Base-by-base conservation (phyloP, 2,797 vertebrate species). In the Malurus leucopterus region DNA sequence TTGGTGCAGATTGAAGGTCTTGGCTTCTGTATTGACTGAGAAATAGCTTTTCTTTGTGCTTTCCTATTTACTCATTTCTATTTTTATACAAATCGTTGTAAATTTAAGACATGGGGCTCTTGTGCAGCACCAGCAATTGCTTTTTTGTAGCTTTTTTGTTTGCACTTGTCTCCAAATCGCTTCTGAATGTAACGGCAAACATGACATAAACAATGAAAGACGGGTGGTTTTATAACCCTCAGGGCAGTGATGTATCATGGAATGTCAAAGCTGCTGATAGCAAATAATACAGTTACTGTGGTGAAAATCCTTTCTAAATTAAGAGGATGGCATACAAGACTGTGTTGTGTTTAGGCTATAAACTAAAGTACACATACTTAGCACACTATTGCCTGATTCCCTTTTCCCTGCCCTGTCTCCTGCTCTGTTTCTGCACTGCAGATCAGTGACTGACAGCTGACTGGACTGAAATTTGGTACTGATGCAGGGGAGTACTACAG, bases 401-500 rank as follows among this genome's bases (percentile, higher is more conserved):
- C 27, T 50, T 41, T 57, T 32, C 72, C 32, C 27, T 63, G 46
- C 20, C 26, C 49, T 44, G 26, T 23, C 41, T 55, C 74, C 51
- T 75, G 38, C 20, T 24, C 32, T 4, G 3, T 59, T 50, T 40
- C 32, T 54, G 10, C 8, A 0, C 24, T 11, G 51, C 61, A 62
- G 40, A 32, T 22, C 32, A 64, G 50, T 1, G 3, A 22, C 21
- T 0, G 5, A 16, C 49, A 67, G n/a, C 49, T 40, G 63, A 24
- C 7, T 2, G 4, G 15, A 32, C 61, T 76, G 65, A 40, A 47
- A 67, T 17, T 24, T 4, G 15, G 8, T 5, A 1, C 20, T 27
- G 15, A 0, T 2, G 20, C 15, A 22, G 64, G 23, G 44, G 38
- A 15, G 5, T 21, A 27, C 8, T 11, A 14, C 0, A 0, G 38